Evolutionary conservation across 1,140 invertebrate genomes (phyloP), one percentile per base, ranked within the genome.

Genomic region (Magallana gigas): DNA sequence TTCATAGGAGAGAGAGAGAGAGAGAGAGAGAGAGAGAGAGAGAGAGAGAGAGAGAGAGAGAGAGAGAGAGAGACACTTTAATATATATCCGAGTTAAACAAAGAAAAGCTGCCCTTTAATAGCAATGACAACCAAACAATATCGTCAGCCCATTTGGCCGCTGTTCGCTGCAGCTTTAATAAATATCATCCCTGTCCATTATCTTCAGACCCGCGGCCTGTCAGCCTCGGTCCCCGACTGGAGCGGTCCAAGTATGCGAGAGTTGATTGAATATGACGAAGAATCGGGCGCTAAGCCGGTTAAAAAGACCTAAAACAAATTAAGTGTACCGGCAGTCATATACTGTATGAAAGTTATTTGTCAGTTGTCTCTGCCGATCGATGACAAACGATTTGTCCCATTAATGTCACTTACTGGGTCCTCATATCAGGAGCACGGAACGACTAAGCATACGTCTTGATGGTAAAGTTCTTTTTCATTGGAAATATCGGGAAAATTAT

Each of bases 241-340:
- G 11, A 76, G 68, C 36, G 68, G 23, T 7, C 68, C 29, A 29
- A 76, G 36, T 76, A 76, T 29, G 68, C 18, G 23, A 76, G 68
- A 76, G 23, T 76, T 76, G 23, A 76, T 76, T 76, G 68, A 76
- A 76, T 76, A 76, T 76, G 68, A 76, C 68, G 23, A 23, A 29
- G 68, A 18, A 76, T 76, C 18, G 23, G 68, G 8, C 68, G 68
- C 36, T 76, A 76, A 76, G 68, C 68, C 23, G 7, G 68, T 36
- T 29, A 76, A 76, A 76, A 76, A 29, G 36, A 18, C 68, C 8
- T 29, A 76, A 29, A 76, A 18, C 23, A 76, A 76, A 29, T 76
- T 29, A 76, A 76, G 18, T 76, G 23, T 76, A 76, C 36, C 36
- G 12, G 8, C 68, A 76, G 68, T 12, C 11, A 29, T 23, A 29